phyloP scores from a whole-genome alignment of 2,888 invertebrate genomes.

The Chrysotoxum bicinctum region DNA sequence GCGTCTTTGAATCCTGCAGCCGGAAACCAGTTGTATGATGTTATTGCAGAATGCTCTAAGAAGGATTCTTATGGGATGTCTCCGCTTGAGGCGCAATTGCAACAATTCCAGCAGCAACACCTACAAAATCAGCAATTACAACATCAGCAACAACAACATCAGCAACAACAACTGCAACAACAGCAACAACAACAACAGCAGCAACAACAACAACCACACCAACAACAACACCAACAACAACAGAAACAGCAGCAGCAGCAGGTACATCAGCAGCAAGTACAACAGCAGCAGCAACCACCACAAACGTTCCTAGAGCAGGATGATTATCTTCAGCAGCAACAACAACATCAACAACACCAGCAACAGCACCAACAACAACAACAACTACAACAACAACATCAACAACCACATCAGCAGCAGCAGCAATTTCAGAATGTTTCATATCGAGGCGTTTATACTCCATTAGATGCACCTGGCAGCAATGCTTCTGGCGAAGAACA shows the following conservation, averaged over 20 bases:
- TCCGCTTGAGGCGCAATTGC: constrained; percentile 47
- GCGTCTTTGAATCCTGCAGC: constrained; percentile 77
- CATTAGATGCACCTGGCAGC: constrained; percentile 31
- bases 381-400: constrained; percentile 42
- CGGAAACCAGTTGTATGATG: constrained; percentile 77
- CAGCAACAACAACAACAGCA: constrained; percentile 59
- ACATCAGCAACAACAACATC: constrained; percentile 63
- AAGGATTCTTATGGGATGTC: constrained; percentile 74
- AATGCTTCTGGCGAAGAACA: constrained; percentile 59
- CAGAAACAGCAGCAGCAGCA: constrained; percentile 11
- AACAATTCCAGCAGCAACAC: constrained; percentile 70
- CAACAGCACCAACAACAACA: constrained; percentile 49
- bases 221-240: constrained; percentile 65
- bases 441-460: constrained; percentile 40
- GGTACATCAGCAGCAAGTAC: constrained; percentile 64
- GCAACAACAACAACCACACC: constrained; percentile 72
- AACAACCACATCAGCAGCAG: constrained; percentile 12
- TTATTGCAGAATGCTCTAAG: constrained; percentile 76
- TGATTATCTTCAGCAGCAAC: constrained; percentile 38
- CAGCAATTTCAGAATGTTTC: constrained; percentile 50
- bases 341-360: constrained; percentile 62
- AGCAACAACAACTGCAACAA: constrained; percentile 18
- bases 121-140: constrained; percentile 46
- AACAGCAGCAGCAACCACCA: constrained; percentile 22
- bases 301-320: constrained; percentile 43